Conservation (phyloP, 2,888 invertebrate species). For the Morinoia aosen region DNA sequence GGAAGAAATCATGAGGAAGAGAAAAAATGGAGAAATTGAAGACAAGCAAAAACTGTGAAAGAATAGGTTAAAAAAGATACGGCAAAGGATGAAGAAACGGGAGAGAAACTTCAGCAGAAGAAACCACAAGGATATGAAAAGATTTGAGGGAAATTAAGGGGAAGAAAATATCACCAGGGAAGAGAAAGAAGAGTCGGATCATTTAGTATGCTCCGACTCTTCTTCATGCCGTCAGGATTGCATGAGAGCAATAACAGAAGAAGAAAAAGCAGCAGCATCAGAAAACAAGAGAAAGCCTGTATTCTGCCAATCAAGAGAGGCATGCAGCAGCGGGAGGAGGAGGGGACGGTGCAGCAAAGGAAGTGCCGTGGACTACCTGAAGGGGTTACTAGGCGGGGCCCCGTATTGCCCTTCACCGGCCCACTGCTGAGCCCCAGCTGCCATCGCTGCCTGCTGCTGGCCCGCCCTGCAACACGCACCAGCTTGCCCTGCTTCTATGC, state of each 20-base stretch:
- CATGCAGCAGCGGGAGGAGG: background rate
- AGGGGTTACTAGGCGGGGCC: constrained; percentile 39
- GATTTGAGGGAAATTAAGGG: too few species aligned
- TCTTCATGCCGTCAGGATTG: too few species aligned
- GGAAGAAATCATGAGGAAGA: background rate
- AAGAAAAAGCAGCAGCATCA: too few species aligned
- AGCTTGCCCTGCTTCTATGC: background rate
- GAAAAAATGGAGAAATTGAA: background rate
- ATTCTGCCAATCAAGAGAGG: background rate
- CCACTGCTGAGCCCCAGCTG: constrained; percentile 29
- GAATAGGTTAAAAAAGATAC: background rate
- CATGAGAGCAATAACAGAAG: too few species aligned
- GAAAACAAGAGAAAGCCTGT: background rate
- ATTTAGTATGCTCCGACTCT: too few species aligned
- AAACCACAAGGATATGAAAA: background rate
- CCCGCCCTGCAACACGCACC: background rate
- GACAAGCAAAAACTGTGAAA: background rate
- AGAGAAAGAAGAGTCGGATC: too few species aligned
- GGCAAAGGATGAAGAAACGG: background rate
- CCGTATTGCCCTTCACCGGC: constrained; percentile 23
- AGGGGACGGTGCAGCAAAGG: background rate
- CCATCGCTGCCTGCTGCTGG: background rate
- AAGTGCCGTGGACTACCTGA: constrained; percentile 49
- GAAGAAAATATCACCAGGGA: too few species aligned
- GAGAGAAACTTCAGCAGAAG: background rate